phyloP scores from a whole-genome alignment of 2,797 vertebrate species.

The Ataeniobius toweri region DNA sequence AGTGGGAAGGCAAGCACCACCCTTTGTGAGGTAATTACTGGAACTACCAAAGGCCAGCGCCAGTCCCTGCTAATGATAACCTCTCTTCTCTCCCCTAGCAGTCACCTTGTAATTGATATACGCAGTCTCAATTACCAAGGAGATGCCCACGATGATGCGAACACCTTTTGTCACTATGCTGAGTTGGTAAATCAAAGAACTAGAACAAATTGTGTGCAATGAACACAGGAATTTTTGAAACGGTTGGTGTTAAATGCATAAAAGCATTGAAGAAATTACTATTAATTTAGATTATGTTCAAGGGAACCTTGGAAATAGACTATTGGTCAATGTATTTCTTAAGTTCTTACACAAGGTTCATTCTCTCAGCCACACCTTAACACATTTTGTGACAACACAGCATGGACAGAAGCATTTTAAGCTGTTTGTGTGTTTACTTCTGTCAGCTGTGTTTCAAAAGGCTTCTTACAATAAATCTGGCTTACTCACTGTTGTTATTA shows the following conservation, averaged over 20 bases:
- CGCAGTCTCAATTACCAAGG: conserved; percentile 57
- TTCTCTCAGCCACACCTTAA: neutral
- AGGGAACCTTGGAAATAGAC: neutral
- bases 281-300: neutral
- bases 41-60: conserved; percentile 83
- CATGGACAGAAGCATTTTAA: neutral
- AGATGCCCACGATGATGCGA: conserved; percentile 35
- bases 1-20: conserved; percentile 83
- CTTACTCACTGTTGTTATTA: neutral
- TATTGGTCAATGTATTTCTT: neutral
- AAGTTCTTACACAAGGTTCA: neutral
- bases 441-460: conserved; percentile 1
- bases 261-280: neutral
- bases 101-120: conserved; percentile 80
- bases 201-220: neutral
- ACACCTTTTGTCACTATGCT: conserved; percentile 16
- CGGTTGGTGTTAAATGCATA: neutral
- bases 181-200: neutral
- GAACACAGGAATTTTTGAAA: neutral
- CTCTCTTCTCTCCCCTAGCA: conserved; percentile 75
- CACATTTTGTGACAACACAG: neutral
- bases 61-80: conserved; percentile 84
- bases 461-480: too few species aligned
- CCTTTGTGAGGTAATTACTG: conserved; percentile 87
- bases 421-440: neutral